These are phyloP conservation scores for Mesembrinibis cayennensis DNA, from an alignment of 2,113 vertebrate genomes.

Conservation along the genomic window DNA sequence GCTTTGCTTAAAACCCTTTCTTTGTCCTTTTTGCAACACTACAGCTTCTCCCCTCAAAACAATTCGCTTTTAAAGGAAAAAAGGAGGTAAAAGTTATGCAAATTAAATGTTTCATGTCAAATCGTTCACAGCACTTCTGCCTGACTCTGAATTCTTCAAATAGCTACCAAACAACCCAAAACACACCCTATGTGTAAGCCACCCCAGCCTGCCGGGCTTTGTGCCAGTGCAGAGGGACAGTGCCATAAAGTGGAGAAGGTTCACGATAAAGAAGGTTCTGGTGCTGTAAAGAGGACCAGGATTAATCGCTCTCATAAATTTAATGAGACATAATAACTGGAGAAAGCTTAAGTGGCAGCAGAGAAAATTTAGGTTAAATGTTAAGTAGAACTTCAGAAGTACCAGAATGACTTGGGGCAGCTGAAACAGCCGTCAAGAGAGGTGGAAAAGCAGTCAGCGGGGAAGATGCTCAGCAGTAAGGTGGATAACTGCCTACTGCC, in stretches of 20 bases:
- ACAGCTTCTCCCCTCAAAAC: neutral
- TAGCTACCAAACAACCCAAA: neutral
- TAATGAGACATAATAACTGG: neutral
- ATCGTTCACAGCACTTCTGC: neutral
- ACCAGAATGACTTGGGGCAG: neutral
- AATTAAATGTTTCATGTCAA: neutral
- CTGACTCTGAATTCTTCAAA: neutral
- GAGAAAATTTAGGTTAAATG: neutral
- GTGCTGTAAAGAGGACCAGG: neutral
- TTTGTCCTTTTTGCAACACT: neutral
- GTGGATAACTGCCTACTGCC: neutral
- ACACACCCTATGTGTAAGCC: neutral
- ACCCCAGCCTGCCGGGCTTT: neutral
- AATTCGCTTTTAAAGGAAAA: neutral
- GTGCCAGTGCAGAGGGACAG: neutral
- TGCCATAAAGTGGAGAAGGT: neutral
- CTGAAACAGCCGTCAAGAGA: neutral
- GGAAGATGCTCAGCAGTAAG: neutral
- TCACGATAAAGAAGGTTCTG: neutral
- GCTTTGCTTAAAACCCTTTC: neutral
- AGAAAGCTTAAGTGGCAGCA: neutral
- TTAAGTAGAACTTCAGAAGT: neutral
- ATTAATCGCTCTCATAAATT: neutral
- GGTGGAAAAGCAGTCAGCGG: neutral
- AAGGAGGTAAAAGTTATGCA: neutral